Percentiles rank a stretch among this genome's conserved stretches.
Conservation (phyloP, 2,113 vertebrate species). For the Trichechus manatus region DNA sequence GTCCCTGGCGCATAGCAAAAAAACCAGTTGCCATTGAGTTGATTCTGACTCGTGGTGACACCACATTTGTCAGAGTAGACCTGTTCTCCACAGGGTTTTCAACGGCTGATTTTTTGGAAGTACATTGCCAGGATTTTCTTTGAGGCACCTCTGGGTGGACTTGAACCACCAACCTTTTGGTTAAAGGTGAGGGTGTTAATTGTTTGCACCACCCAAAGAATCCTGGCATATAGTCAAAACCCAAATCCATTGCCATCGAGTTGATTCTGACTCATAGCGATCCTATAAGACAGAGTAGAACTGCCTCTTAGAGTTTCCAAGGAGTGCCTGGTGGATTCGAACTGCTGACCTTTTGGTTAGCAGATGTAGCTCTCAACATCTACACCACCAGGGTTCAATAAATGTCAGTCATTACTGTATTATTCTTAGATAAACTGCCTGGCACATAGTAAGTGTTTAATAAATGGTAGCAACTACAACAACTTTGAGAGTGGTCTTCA, state of each 20-base stretch:
- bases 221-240: neutral
- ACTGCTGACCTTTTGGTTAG: neutral
- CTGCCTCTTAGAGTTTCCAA: neutral
- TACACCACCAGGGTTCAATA: too few species aligned
- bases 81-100: neutral
- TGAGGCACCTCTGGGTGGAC: neutral
- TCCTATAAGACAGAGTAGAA: neutral
- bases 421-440: neutral
- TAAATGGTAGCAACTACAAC: neutral
- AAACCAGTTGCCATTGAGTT: neutral
- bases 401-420: too few species aligned
- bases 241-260: neutral
- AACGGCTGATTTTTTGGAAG: neutral
- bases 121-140: neutral
- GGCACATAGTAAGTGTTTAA: neutral
- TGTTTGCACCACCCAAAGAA: neutral
- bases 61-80: neutral
- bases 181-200: neutral
- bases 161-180: neutral
- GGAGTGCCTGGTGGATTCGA: neutral
- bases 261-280: neutral
- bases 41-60: neutral
- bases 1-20: neutral
- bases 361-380: neutral
- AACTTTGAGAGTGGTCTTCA: neutral